Percentiles rank a stretch among this genome's conserved stretches.
Conservation (phyloP, 2,888 invertebrate species). For the Elysia crispata region DNA sequence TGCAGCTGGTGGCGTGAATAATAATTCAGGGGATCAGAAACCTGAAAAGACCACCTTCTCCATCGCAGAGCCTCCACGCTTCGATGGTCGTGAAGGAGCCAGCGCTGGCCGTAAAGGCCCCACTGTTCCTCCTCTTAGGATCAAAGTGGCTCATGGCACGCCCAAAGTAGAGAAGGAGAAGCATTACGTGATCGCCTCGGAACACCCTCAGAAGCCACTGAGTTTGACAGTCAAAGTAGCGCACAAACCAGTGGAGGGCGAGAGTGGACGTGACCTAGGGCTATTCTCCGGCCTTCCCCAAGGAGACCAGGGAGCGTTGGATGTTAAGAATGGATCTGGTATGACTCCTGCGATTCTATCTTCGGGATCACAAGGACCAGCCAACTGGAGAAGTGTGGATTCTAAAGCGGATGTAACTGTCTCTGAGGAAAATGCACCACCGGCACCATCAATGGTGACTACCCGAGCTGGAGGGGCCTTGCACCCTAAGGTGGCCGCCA, state of each 20-base stretch:
- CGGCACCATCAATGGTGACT: too few species aligned
- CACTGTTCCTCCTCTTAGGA: constrained; percentile 44
- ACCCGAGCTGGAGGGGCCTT: constrained; percentile 24
- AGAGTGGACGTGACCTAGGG: background rate
- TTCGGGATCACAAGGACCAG: too few species aligned
- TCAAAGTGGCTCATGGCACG: constrained; percentile 43
- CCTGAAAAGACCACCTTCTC: constrained; percentile 29
- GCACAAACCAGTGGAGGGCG: constrained; percentile 30
- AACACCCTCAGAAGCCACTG: constrained; percentile 32
- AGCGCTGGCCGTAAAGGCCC: constrained; percentile 38
- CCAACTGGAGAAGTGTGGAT: too few species aligned
- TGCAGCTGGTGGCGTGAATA: too few species aligned
- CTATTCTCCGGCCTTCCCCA: background rate
- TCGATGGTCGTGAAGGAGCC: constrained; percentile 11
- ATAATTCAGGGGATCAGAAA: constrained; percentile 20
- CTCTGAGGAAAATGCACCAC: too few species aligned
- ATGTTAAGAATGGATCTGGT: constrained; percentile 33
- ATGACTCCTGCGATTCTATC: constrained; percentile 42
- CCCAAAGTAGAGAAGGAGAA: constrained; percentile 47
- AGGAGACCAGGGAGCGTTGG: background rate
- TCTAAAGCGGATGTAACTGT: too few species aligned
- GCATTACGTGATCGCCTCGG: constrained; percentile 45
- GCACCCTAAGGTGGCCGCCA: constrained; percentile 42
- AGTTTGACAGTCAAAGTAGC: constrained; percentile 42
- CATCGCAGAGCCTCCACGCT: constrained; percentile 38